Evolutionary conservation across 2,888 invertebrate genomes (phyloP).

Genomic region (Syritta pipiens): DNA sequence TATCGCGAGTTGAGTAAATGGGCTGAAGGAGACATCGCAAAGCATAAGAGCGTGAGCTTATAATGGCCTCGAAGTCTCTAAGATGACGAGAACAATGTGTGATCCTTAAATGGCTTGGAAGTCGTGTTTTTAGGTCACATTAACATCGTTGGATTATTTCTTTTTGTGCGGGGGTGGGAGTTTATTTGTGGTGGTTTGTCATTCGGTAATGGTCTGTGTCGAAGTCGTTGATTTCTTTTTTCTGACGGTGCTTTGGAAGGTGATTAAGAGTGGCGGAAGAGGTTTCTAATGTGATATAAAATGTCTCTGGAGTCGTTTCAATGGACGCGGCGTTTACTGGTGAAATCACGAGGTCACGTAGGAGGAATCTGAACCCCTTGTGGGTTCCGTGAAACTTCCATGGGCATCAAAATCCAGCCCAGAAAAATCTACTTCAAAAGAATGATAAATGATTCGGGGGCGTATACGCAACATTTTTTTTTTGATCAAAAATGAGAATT

Average conservation of each 20-base stretch:
- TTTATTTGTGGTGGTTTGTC: neutral
- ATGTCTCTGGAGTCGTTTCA: too few species aligned
- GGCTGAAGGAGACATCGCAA: slow-evolving; percentile 33
- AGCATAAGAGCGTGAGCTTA: slow-evolving; percentile 13
- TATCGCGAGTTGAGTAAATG: slow-evolving; percentile 60
- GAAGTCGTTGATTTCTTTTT: neutral
- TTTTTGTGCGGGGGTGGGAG: neutral
- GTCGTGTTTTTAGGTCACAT: slow-evolving; percentile 42
- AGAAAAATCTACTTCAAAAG: too few species aligned
- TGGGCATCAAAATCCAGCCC: too few species aligned
- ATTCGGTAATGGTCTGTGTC: neutral
- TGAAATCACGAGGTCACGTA: neutral
- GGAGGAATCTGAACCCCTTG: too few species aligned
- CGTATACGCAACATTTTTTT: too few species aligned
- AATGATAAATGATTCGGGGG: too few species aligned
- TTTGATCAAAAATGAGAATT: too few species aligned
- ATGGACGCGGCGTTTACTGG: neutral
- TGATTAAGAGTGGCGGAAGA: too few species aligned
- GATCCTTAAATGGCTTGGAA: slow-evolving; percentile 54
- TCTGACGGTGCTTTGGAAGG: too few species aligned
- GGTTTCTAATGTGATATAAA: too few species aligned
- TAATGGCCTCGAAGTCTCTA: slow-evolving; percentile 33
- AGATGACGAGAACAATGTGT: slow-evolving; percentile 45
- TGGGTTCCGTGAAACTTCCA: too few species aligned
- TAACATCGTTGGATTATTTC: slow-evolving; percentile 49